Evolutionary conservation across 2,113 vertebrate species (phyloP), one percentile per base, ranked within the genome.

Genomic region (Oncorhynchus keta): DNA sequence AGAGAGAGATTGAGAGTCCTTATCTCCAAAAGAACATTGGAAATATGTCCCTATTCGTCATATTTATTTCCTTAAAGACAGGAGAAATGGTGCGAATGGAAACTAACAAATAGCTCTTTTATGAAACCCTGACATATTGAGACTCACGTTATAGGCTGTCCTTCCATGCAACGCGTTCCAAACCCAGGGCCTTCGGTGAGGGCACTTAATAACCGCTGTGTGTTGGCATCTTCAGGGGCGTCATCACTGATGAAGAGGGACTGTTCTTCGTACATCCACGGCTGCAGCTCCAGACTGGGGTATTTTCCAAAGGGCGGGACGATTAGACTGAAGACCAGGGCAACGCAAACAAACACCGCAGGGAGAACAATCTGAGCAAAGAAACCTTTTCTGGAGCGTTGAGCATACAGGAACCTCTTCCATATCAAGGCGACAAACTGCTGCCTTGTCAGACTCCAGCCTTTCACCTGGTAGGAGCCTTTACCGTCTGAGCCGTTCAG

Each of bases 351-450:
- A 12, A 99, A 99, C 64, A 99, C 95, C 51, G 97, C 97, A 0
- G 97, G 97, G 9, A 98, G 93, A 28, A 99, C 94, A 26, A 99
- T 97, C 98, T 99, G 98, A 75, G 97, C 97, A 39, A 99, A 98
- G 89, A 99, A 98, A 2, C 98, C 98, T 68, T 99, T 99, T 55
- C 96, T 91, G 82, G 97, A 99, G 75, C 98, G 94, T 0, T 93
- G 95, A 39, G 97, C 97, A 45, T 96, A 96, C 8, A 99, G 94
- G 51, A 98, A 90, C 3, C 97, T 93, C 84, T 99, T 99, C 97
- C 97, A 98, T 78, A 99, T 87, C 73, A 99, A 91, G 70, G 98
- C 97, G 74, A 95, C 91, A 79, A 99, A 99, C 89, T 99, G 97
- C 76, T 99, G 97, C 73, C 91, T 94, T 26, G 84, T 95, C 73